Evolutionary conservation across 2,113 vertebrate genomes (phyloP).

Genomic region (Chitala chitala): DNA sequence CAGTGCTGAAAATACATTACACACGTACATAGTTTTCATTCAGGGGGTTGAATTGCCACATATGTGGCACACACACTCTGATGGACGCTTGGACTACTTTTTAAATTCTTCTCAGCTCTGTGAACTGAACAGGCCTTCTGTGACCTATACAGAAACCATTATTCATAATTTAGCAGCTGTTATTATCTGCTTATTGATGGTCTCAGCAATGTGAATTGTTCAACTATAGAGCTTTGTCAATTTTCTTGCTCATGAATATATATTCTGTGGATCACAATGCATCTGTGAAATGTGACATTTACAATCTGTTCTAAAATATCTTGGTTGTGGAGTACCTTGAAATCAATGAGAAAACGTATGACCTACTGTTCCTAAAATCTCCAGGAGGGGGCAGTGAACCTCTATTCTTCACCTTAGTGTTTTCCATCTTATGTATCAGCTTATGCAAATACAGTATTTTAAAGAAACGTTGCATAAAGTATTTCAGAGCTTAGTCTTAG

Average conservation of each 20-base stretch:
- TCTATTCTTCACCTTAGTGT: constrained; percentile 36
- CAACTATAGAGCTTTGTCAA: not conserved
- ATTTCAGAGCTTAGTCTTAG: constrained; percentile 55
- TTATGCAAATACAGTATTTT: too few species aligned
- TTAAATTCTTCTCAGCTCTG: not conserved
- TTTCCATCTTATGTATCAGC: constrained; percentile 18
- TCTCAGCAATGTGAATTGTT: not conserved
- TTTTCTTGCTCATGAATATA: constrained; percentile 25
- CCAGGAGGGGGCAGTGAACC: constrained; percentile 58
- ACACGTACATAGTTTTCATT: not conserved
- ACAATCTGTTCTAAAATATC: constrained; percentile 1
- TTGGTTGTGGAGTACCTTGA: constrained; percentile 33
- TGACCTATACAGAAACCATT: not conserved
- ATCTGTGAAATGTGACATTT: constrained; percentile 35
- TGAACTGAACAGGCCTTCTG: not conserved
- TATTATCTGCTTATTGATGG: not conserved
- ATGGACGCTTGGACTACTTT: not conserved
- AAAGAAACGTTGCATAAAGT: too few species aligned
- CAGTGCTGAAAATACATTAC: not conserved
- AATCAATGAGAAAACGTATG: constrained; percentile 26
- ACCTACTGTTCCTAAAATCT: not conserved
- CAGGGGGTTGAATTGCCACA: not conserved
- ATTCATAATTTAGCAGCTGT: not conserved
- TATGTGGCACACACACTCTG: not conserved
- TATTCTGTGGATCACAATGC: constrained; percentile 23